Evolutionary conservation across 2,113 vertebrate genomes (phyloP).

Genomic region (Furnarius figulus): DNA sequence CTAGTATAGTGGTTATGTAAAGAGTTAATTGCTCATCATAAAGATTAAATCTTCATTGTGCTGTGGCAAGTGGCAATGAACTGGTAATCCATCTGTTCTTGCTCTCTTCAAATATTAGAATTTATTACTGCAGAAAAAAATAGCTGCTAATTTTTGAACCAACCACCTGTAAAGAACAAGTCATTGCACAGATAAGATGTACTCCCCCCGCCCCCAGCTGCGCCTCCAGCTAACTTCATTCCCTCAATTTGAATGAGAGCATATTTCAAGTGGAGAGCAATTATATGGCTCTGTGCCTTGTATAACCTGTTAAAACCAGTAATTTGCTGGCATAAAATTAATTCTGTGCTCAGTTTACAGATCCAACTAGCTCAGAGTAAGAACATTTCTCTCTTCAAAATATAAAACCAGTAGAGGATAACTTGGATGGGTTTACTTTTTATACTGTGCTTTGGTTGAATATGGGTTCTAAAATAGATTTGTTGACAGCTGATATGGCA

Average conservation of each 20-base stretch:
- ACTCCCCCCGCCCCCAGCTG: background rate
- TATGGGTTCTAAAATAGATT: background rate
- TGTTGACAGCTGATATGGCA: background rate
- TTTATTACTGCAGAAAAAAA: constrained; percentile 62
- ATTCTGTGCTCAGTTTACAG: constrained; percentile 38
- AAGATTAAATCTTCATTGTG: constrained; percentile 64
- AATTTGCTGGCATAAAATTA: constrained; percentile 57
- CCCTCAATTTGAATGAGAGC: constrained; percentile 41
- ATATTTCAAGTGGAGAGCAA: constrained; percentile 49
- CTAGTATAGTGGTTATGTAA: background rate
- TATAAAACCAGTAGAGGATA: background rate
- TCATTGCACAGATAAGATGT: constrained; percentile 33
- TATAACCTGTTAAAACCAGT: constrained; percentile 53
- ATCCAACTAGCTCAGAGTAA: background rate
- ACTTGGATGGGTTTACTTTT: background rate
- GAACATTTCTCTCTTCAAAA: constrained; percentile 5
- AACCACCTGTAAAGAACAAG: constrained; percentile 60
- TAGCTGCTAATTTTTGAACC: constrained; percentile 58
- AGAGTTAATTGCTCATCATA: constrained; percentile 22
- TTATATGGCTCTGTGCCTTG: constrained; percentile 35
- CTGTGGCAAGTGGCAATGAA: constrained; percentile 51
- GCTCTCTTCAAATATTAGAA: constrained; percentile 67
- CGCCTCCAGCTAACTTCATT: constrained; percentile 50
- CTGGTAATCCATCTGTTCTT: constrained; percentile 47
- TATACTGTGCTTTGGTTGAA: background rate